Evolutionary conservation across 2,888 invertebrate genomes (phyloP), one percentile per base, ranked within the genome.

Genomic region (Amaurobius ferox): DNA sequence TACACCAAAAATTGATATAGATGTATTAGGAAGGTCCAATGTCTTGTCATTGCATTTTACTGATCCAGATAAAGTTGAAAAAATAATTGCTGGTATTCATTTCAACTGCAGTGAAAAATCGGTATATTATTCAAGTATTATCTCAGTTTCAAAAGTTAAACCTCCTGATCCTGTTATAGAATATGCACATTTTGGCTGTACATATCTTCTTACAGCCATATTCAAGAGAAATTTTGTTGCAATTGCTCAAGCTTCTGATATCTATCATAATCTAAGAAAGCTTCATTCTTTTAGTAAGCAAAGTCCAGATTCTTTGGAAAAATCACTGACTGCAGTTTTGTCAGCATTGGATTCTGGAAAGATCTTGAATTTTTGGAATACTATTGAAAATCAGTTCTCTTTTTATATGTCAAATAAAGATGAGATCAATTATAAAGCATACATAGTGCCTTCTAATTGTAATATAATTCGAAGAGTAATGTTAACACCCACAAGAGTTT

Each of bases 21-120:
- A 86, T 67, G 61, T 13, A 2, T 70, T 79, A 28, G 87, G 87
- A 1, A 74, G 73, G 55, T 62, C 87, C 0, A 87, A 79, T 32
- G 76, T 85, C 32, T 66, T 87, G 23, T 62, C 32, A 26, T 19
- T 87, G n/a, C n/a, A 32, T 19, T 66, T 85, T 5, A n/a, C 11
- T 2, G 13, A 70, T 32, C 1, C 44, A 13, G 9, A 23, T 1
- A 11, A n/a, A n/a, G 71, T 48, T 1, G 76, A 73, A 32, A 78
- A 74, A 61, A 72, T 87, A 7, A 28, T 87, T 30, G 26, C 48
- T 23, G 19, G 79, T 29, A 78, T 87, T 26, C 79, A 79, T 28
- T 55, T 39, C 19, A 71, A 77, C 23, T 87, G 83, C 29, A 39
- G 67, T 3, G 44, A 70, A 13, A 74, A 78, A 67, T 71, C 87